A percentile compares a stretch with the other conserved stretches of the same genome.
These are phyloP conservation scores for Chaitophorus viminalis DNA, from an alignment of 2,888 invertebrate species.

Conservation along the genomic window DNA sequence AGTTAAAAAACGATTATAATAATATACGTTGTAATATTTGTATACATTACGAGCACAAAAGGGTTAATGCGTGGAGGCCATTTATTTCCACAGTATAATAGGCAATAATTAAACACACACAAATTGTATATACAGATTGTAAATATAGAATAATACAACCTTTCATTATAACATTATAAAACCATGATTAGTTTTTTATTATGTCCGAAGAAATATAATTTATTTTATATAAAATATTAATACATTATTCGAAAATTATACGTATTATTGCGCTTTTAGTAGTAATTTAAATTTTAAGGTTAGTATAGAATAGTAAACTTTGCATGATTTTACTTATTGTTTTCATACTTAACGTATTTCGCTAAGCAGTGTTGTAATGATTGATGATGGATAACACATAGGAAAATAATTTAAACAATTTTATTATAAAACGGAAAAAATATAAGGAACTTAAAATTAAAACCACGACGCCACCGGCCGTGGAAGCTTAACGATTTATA, in stretches of 20 bases:
- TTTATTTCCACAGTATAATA: neutral
- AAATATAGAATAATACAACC: neutral
- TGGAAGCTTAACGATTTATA: no score
- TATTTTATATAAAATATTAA: neutral
- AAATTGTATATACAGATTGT: neutral
- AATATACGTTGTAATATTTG: neutral
- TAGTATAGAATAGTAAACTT: neutral
- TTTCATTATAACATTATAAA: constrained; percentile 22
- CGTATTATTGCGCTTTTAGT: neutral
- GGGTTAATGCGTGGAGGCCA: neutral
- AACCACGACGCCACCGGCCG: no score
- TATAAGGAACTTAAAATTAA: no score
- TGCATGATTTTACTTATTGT: neutral
- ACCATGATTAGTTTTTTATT: constrained; percentile 9
- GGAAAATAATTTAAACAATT: no score
- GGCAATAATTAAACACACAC: constrained; percentile 6
- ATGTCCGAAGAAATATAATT: neutral
- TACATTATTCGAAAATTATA: neutral
- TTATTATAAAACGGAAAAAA: no score
- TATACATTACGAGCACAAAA: neutral
- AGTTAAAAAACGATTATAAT: neutral
- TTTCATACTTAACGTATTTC: neutral
- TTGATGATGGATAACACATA: no score
- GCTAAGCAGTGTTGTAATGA: no score
- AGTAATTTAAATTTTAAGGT: no score